Evolutionary conservation across 2,113 vertebrate genomes (phyloP).

Genomic region (Callaeas wilsoni): DNA sequence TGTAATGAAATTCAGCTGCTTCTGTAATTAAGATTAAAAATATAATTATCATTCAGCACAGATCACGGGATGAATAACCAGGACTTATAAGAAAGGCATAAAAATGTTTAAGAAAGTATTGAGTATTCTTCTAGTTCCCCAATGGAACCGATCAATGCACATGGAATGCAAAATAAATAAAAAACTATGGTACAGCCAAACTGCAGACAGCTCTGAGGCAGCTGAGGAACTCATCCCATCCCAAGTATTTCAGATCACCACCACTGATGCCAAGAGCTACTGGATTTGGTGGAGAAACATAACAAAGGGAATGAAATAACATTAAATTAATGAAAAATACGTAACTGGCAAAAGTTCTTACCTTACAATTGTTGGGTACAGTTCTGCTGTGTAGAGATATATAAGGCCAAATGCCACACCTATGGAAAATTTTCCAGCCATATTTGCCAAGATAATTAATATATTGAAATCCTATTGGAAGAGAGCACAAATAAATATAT

Average conservation of each 20-base stretch:
- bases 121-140: not conserved
- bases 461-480: conserved; percentile 45
- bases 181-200: not conserved
- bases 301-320: not conserved
- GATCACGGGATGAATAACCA: not conserved
- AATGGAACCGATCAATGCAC: not conserved
- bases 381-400: conserved; percentile 90
- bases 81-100: not conserved
- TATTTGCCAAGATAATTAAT: conserved; percentile 73
- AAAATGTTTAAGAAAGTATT: not conserved
- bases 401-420: conserved; percentile 88
- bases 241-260: not conserved
- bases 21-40: not conserved
- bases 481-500: conserved; percentile 27
- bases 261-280: not conserved
- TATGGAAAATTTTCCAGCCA: conserved; percentile 88
- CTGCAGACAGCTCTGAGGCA: not conserved
- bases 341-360: conserved; percentile 25
- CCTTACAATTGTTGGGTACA: conserved; percentile 91
- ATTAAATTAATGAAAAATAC: not conserved
- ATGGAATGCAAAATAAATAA: not conserved
- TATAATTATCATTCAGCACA: not conserved
- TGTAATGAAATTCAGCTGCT: not conserved
- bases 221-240: not conserved
- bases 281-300: not conserved